phyloP scores from a whole-genome alignment of 2,113 vertebrate genomes.

The Galeopterus variegatus region DNA sequence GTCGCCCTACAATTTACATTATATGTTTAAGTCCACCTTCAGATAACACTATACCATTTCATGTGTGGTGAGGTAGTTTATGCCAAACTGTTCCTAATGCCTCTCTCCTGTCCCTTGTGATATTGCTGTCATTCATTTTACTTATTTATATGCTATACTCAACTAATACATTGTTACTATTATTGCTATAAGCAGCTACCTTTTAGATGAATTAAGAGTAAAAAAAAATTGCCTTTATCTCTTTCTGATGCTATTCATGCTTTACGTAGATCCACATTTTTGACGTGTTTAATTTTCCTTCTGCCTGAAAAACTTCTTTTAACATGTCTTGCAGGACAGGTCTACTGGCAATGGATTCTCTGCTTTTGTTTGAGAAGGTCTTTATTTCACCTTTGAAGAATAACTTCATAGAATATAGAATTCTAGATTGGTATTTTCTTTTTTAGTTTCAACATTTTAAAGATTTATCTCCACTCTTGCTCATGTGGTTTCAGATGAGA shows the following conservation, averaged over 20 bases:
- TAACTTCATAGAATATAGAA: background rate
- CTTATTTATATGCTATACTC: background rate
- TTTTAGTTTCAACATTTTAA: background rate
- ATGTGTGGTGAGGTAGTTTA: background rate
- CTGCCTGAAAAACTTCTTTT: background rate
- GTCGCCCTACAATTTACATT: too few relatives aligned
- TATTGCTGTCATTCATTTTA: background rate
- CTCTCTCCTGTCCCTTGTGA: background rate
- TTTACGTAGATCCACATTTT: background rate
- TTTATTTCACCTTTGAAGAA: background rate
- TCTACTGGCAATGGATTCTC: background rate
- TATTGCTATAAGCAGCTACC: too few relatives aligned
- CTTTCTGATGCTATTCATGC: background rate
- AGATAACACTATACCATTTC: background rate
- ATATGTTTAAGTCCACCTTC: background rate
- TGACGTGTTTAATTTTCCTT: background rate
- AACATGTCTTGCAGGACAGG: background rate
- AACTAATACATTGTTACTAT: background rate
- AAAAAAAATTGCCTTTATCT: background rate
- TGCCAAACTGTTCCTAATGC: background rate
- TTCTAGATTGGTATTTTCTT: background rate
- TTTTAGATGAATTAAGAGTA: background rate
- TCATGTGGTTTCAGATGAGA: background rate
- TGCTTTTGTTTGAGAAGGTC: background rate
- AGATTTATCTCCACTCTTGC: background rate